phyloP scores from a whole-genome alignment of 1,140 invertebrate species.

The Zeugodacus cucurbitae region DNA sequence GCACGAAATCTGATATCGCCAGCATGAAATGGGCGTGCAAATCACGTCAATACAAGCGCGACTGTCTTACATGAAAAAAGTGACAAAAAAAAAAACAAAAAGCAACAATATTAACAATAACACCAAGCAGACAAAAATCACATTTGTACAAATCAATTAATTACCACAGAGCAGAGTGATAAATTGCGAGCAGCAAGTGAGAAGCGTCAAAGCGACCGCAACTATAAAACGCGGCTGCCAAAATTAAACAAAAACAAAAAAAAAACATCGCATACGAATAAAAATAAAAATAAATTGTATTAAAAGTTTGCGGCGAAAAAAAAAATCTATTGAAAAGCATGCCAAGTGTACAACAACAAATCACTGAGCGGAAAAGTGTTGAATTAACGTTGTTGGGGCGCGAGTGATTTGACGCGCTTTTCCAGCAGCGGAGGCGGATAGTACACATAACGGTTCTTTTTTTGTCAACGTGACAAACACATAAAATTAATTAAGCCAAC shows the following conservation, averaged over 20 bases:
- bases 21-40: background rate
- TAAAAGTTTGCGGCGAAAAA: background rate
- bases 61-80: background rate
- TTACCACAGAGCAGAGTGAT: conserved; percentile 1
- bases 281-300: conserved; percentile 16
- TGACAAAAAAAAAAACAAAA: background rate
- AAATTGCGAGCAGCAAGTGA: background rate
- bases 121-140: background rate
- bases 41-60: too few species aligned
- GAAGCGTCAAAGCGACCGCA: background rate
- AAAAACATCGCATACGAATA: background rate
- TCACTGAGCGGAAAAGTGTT: background rate
- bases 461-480: background rate
- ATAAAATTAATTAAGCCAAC: conserved; percentile 16
- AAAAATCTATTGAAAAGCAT: background rate
- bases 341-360: background rate
- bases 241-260: background rate
- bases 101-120: background rate
- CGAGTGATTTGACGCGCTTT: background rate
- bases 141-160: conserved; percentile 11
- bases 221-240: background rate
- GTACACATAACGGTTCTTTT: background rate
- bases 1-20: background rate
- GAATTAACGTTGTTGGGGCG: background rate
- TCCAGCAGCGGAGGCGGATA: background rate